Percentiles rank a stretch among this genome's conserved stretches.
phyloP scores from a whole-genome alignment of 2,888 invertebrate species.

The Drosophila mulleri region DNA sequence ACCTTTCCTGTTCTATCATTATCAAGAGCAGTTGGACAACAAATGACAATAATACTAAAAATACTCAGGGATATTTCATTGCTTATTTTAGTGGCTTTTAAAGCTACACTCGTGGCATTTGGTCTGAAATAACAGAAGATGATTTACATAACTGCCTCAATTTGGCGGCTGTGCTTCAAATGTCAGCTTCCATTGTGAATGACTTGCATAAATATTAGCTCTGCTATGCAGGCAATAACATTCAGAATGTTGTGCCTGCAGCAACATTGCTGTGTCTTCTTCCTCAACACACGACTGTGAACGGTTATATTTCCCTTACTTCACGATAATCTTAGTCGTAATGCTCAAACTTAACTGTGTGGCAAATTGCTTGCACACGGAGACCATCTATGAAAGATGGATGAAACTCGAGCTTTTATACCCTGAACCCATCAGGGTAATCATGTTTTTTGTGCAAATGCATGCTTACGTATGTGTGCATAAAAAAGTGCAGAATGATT shows the following conservation, averaged over 20 bases:
- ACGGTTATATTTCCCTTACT: background rate
- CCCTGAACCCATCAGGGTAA: too few species aligned
- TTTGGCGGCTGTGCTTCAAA: background rate
- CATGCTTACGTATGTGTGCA: too few species aligned
- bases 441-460: too few species aligned
- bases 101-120: too few species aligned
- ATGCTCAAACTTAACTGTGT: background rate
- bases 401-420: too few species aligned
- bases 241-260: background rate
- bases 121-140: background rate
- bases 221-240: background rate
- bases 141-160: background rate
- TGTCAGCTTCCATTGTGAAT: background rate
- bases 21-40: too few species aligned
- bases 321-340: background rate
- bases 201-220: background rate
- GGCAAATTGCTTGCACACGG: background rate
- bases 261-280: background rate
- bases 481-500: too few species aligned
- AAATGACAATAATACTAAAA: background rate
- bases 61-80: background rate
- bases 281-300: background rate
- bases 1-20: background rate
- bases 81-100: background rate
- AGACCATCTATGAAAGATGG: too few species aligned